phyloP scores from a whole-genome alignment of 2,888 invertebrate species.

The Yponomeuta sedellus region DNA sequence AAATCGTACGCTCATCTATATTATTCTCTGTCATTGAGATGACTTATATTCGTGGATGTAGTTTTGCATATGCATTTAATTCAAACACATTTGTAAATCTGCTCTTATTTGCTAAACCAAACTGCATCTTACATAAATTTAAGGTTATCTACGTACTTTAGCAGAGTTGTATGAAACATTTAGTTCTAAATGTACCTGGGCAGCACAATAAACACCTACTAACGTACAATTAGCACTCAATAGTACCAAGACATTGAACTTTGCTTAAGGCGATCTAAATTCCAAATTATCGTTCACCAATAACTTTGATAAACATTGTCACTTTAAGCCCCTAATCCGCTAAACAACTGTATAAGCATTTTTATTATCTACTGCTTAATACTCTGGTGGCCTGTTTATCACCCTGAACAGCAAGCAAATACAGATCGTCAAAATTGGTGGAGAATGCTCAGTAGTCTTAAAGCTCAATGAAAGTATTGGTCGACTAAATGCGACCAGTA shows the following conservation, averaged over 20 bases:
- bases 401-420: background rate
- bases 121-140: no score
- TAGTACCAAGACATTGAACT: background rate
- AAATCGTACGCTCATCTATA: no score
- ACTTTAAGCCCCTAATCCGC: background rate
- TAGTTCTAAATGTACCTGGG: background rate
- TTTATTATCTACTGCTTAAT: background rate
- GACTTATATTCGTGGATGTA: no score
- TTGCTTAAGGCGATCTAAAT: background rate
- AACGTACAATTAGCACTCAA: background rate
- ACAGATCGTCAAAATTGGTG: background rate
- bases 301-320: slow-evolving; percentile 2
- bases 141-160: no score
- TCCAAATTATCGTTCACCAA: background rate
- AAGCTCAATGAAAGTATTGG: no score
- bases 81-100: no score
- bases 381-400: background rate
- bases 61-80: no score
- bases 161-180: background rate
- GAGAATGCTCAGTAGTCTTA: no score
- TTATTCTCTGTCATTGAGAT: no score
- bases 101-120: no score
- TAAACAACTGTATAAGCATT: background rate
- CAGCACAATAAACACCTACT: background rate
- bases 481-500: no score